These are phyloP conservation scores for Apistogramma diplotaenia DNA, from an alignment of 2,113 vertebrate species.

Conservation along the genomic window DNA sequence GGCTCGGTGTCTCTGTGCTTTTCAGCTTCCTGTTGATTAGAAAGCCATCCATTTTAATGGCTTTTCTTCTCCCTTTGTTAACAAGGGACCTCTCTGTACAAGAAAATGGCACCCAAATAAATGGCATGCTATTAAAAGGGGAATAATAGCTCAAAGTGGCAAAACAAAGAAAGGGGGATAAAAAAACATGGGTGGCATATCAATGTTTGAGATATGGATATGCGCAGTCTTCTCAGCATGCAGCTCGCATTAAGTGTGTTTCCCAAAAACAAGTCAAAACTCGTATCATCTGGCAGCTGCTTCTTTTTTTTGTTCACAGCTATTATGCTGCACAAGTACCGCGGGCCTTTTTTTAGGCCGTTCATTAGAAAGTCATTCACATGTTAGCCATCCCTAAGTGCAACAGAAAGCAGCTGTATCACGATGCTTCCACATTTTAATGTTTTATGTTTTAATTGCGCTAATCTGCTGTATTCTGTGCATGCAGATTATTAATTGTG, in stretches of 20 bases:
- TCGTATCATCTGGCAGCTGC: background rate
- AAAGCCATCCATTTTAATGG: conserved; percentile 66
- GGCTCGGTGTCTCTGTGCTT: conserved; percentile 35
- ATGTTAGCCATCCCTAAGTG: conserved; percentile 8
- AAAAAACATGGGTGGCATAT: conserved; percentile 38
- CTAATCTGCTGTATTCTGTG: background rate
- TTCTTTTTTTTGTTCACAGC: background rate
- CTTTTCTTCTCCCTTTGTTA: conserved; percentile 70
- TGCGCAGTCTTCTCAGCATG: conserved; percentile 55
- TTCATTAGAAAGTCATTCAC: background rate
- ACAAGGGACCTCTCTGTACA: conserved; percentile 52
- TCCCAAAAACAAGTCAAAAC: background rate
- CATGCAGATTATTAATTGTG: background rate
- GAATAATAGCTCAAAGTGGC: conserved; percentile 68
- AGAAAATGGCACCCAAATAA: conserved; percentile 59
- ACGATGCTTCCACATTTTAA: background rate
- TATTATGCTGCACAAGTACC: background rate
- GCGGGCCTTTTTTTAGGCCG: background rate
- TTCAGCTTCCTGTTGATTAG: conserved; percentile 63
- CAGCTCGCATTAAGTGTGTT: conserved; percentile 30
- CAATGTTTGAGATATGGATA: conserved; percentile 57
- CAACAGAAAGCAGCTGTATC: background rate
- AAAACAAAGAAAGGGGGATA: conserved; percentile 60
- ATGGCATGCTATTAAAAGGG: conserved; percentile 59
- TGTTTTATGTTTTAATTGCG: background rate